A percentile compares a stretch with the other conserved stretches of the same genome.
Conservation (phyloP, 2,888 invertebrate species). For the Clivina fossor region DNA sequence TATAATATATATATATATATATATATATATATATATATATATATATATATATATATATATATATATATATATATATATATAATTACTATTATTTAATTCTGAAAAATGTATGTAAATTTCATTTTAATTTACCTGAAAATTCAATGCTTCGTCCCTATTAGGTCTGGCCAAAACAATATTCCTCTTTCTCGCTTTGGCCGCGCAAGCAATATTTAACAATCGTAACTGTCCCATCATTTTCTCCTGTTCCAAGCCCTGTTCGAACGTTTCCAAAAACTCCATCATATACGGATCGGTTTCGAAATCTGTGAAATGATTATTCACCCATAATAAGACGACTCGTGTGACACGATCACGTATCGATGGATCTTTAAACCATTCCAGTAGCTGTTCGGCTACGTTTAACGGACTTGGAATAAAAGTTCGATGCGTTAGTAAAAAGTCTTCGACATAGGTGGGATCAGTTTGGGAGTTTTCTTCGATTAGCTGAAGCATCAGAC, state of each 20-base stretch:
- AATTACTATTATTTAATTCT: no score
- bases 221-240: slow-evolving; percentile 82
- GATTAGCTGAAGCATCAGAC: slow-evolving; percentile 88
- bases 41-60: no score
- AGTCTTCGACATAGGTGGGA: slow-evolving; percentile 99
- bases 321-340: slow-evolving; percentile 97
- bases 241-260: slow-evolving; percentile 78
- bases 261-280: slow-evolving; percentile 92
- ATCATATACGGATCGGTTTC: slow-evolving; percentile 96
- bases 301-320: slow-evolving; percentile 97
- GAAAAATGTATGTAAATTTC: no score
- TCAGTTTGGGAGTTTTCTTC: slow-evolving; percentile 94
- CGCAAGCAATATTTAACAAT: slow-evolving; percentile 93
- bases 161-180: slow-evolving; percentile 90
- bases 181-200: slow-evolving; percentile 91
- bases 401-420: slow-evolving; percentile 86
- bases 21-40: no score
- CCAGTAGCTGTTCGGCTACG: slow-evolving; percentile 83
- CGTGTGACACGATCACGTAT: slow-evolving; percentile 87
- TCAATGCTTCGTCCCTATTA: slow-evolving; percentile 88
- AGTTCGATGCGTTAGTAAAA: slow-evolving; percentile 93
- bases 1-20: no score
- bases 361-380: slow-evolving; percentile 83
- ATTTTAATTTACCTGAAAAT: no score
- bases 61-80: no score